Evolutionary conservation across 2,888 invertebrate species (phyloP).

Genomic region (Fragum sueziense): DNA sequence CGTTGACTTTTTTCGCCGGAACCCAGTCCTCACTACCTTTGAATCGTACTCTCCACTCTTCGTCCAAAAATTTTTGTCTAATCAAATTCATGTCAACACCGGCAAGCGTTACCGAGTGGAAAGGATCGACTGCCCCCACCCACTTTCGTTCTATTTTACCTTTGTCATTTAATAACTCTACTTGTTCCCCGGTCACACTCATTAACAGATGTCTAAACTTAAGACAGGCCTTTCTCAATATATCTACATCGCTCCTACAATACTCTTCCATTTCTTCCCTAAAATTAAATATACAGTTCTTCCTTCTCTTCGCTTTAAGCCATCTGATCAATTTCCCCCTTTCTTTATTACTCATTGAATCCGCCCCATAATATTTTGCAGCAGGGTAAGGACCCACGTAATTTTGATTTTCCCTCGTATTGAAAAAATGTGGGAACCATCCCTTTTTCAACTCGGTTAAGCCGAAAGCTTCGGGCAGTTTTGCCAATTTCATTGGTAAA

Average conservation of each 20-base stretch:
- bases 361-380: slow-evolving; percentile 36
- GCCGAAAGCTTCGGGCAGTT: slow-evolving; percentile 51
- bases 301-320: slow-evolving; percentile 24
- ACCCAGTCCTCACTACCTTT: slow-evolving; percentile 9
- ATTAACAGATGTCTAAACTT: slow-evolving; percentile 44
- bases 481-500: slow-evolving; percentile 48
- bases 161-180: slow-evolving; percentile 4
- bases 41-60: slow-evolving; percentile 28
- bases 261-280: slow-evolving; percentile 48
- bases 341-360: slow-evolving; percentile 41
- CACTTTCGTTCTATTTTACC: slow-evolving; percentile 4
- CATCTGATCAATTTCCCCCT: slow-evolving; percentile 40
- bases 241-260: slow-evolving; percentile 48
- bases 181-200: slow-evolving; percentile 30
- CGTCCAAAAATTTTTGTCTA: slow-evolving; percentile 28
- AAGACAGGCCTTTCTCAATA: slow-evolving; percentile 33
- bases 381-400: slow-evolving; percentile 57
- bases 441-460: slow-evolving; percentile 52
- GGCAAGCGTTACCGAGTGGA: slow-evolving; percentile 37
- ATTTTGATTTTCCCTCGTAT: slow-evolving; percentile 42
- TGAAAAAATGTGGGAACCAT: slow-evolving; percentile 61
- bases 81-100: slow-evolving; percentile 22
- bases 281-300: slow-evolving; percentile 39
- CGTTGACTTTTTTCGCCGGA: slow-evolving; percentile 1
- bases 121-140: slow-evolving; percentile 34